Evolutionary conservation across 2,113 vertebrate genomes (phyloP), one percentile per base, ranked within the genome.

Genomic region (Mirza zaza): DNA sequence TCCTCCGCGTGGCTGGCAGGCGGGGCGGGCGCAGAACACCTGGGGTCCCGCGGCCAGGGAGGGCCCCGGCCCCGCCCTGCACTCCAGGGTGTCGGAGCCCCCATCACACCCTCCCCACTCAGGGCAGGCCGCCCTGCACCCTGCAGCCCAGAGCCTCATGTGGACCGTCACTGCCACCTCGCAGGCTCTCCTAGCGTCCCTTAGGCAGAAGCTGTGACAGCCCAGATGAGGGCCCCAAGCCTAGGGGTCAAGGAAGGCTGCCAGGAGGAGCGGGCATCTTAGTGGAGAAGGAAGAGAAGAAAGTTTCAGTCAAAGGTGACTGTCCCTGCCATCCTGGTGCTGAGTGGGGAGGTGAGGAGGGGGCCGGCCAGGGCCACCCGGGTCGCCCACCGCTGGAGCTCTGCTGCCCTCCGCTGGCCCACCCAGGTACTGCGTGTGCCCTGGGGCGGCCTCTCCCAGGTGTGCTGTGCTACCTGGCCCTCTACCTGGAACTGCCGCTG

Each of bases 381-480:
- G 34, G 34, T 25, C 9, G 0, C 57, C 42, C 1, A 77, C 68
- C 21, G 8, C 88, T 90, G 82, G 85, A 52, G 88, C 63, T 96
- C 96, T 97, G 96, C 96, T 96, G 93, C 71, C 97, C 87, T 63
- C 97, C 4, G 11, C 96, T 89, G 97, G 90, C 77, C 12, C 1
- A 0, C 0, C 3, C 11, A 0, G 65, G 81, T 8, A 96, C 88
- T 94, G 79, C 50, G 0, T 0, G 36, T 10, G 5, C 8, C 15
- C 75, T 8, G 0, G 0, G 1, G 21, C 10, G 0, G 10, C 1
- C 0, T 12, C 65, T 48, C 55, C 95, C 95, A 67, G 82, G 76
- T 61, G 81, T 15, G 14, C 18, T 1, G 0, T n/a, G 48, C 48
- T 34, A 67, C 52, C 75, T 32, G 67, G 87, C 50, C 36, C 39